Conservation (phyloP, 2,888 invertebrate genomes). For the Alcis repandata region DNA sequence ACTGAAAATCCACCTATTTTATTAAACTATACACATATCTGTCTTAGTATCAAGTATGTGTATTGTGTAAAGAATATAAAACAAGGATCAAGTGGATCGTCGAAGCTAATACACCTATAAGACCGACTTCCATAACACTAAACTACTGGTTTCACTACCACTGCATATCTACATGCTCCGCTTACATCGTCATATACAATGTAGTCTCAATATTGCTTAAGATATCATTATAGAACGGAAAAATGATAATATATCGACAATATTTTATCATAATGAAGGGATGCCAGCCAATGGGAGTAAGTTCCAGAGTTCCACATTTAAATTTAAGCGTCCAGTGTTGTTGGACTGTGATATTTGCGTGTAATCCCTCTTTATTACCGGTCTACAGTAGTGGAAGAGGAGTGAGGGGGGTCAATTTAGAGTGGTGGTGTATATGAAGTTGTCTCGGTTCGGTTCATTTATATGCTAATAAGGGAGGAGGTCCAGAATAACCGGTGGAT, state of each 20-base stretch:
- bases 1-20: too few species aligned
- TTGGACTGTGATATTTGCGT: conserved; percentile 58
- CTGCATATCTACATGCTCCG: conserved; percentile 52
- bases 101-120: conserved; percentile 63
- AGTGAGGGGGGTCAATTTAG: conserved; percentile 54
- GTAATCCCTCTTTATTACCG: conserved; percentile 39
- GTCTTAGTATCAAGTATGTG: conserved; percentile 1
- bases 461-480: conserved; percentile 82
- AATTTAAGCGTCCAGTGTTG: conserved; percentile 61
- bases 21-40: too few species aligned
- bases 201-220: conserved; percentile 71
- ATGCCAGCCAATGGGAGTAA: conserved; percentile 56
- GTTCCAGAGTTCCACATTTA: conserved; percentile 61
- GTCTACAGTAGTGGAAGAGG: conserved; percentile 40
- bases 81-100: conserved; percentile 47
- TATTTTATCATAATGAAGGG: conserved; percentile 71
- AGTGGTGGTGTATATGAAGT: conserved; percentile 75
- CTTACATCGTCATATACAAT: conserved; percentile 66
- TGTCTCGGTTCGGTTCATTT: conserved; percentile 82
- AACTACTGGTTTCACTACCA: conserved; percentile 74
- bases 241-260: conserved; percentile 68
- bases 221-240: conserved; percentile 66
- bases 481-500: conserved; percentile 74
- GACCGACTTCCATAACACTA: conserved; percentile 62
- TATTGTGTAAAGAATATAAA: conserved; percentile 53